These are phyloP conservation scores for Campoletis raptor DNA, from an alignment of 2,888 invertebrate species.

Conservation along the genomic window DNA sequence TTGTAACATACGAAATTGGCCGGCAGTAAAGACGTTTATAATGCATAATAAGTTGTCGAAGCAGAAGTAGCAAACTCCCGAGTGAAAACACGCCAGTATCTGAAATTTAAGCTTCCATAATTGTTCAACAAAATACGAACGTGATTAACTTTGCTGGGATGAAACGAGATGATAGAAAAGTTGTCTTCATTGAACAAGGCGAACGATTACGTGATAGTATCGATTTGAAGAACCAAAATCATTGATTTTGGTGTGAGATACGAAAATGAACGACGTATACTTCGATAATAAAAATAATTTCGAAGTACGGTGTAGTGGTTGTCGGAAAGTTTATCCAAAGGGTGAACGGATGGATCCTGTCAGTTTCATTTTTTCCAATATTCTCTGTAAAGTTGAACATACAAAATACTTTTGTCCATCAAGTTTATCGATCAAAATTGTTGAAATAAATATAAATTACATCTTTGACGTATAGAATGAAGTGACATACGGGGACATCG, in stretches of 20 bases:
- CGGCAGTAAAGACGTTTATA: constrained; percentile 69
- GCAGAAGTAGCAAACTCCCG: constrained; percentile 70
- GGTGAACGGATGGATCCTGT: constrained; percentile 66
- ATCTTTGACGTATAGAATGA: not conserved
- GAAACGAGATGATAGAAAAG: not conserved
- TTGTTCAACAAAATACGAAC: not conserved
- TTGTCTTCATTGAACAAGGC: not conserved
- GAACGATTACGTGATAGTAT: not conserved
- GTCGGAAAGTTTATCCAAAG: constrained; percentile 66
- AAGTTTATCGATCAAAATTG: not conserved
- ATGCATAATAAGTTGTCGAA: constrained; percentile 74
- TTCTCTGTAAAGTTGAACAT: constrained; percentile 57
- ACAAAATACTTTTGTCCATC: not conserved
- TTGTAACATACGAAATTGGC: constrained; percentile 75
- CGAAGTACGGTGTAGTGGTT: constrained; percentile 70
- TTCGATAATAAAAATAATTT: constrained; percentile 68
- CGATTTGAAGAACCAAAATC: not conserved
- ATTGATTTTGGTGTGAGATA: not conserved
- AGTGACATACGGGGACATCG: not conserved
- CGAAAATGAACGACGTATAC: constrained; percentile 50
- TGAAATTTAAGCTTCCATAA: not conserved
- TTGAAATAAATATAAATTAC: not conserved
- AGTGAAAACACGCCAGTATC: constrained; percentile 55
- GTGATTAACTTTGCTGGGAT: not conserved
- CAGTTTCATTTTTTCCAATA: constrained; percentile 61